Percentiles rank a stretch among this genome's conserved stretches.
Evolutionary conservation across 2,113 vertebrate genomes (phyloP).

Genomic region (Seriola dumerili): DNA sequence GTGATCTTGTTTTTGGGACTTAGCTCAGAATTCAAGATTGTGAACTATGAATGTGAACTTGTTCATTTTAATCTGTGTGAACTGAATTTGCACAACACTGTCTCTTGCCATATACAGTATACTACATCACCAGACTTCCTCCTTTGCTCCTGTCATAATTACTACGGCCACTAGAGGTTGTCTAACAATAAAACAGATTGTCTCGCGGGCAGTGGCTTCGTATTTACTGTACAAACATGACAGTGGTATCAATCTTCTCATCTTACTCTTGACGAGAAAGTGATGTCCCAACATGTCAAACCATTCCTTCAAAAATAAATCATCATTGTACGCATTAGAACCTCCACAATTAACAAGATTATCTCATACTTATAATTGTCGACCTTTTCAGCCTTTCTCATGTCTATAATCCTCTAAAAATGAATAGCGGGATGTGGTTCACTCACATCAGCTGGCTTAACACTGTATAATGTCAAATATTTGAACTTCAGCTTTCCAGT

Average conservation of each 20-base stretch:
- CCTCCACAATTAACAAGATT: background rate
- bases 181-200: background rate
- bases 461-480: conserved; percentile 18
- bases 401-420: background rate
- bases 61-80: too few species aligned
- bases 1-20: too few species aligned
- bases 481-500: conserved; percentile 47
- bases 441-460: conserved; percentile 10
- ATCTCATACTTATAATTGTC: background rate
- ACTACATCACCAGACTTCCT: background rate
- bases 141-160: background rate
- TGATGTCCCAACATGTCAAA: background rate
- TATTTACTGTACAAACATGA: background rate
- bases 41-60: too few species aligned
- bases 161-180: background rate
- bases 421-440: background rate
- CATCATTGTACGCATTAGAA: background rate
- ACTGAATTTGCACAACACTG: too few species aligned
- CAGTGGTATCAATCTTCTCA: background rate
- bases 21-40: too few species aligned
- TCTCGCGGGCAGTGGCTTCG: background rate
- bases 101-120: background rate
- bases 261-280: background rate
- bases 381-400: background rate
- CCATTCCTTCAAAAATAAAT: background rate